Conservation (phyloP, 37 sponge, comb jelly and placozoan genomes). For the Haliclona indistincta region DNA sequence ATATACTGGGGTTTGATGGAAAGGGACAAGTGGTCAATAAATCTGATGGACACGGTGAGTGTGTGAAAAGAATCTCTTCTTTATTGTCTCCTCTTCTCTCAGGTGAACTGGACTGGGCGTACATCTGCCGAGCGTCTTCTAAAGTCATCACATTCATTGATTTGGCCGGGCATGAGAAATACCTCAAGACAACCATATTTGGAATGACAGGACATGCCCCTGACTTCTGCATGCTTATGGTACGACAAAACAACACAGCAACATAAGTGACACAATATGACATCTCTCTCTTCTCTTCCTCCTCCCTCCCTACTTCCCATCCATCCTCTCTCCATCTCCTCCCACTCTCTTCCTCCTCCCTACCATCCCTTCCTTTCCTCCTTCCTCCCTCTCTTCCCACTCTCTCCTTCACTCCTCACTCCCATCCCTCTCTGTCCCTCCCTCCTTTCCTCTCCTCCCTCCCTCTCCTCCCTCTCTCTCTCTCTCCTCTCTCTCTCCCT, state of each 20-base stretch:
- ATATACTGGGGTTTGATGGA: constrained; percentile 95
- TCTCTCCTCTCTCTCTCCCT: not conserved
- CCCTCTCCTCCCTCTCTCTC: no score
- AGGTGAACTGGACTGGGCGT: constrained; percentile 88
- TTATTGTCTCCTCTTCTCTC: no score
- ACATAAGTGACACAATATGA: constrained; percentile 5
- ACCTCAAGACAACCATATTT: constrained; percentile 98
- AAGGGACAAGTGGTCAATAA: constrained; percentile 87
- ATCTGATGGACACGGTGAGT: constrained; percentile 82
- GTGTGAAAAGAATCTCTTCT: not conserved
- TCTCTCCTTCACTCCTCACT: no score
- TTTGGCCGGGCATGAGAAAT: constrained; percentile 95
- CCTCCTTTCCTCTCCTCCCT: no score
- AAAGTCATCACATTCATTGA: constrained; percentile 99
- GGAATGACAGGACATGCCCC: constrained; percentile 99
- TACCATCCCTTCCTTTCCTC: not conserved
- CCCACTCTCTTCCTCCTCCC: no score
- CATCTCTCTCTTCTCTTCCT: no score
- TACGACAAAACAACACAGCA: constrained; percentile 22
- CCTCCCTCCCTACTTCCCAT: no score
- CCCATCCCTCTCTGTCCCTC: no score
- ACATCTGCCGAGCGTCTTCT: constrained; percentile 83
- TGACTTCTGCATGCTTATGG: constrained; percentile 99
- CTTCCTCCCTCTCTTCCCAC: no score
- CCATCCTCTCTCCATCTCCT: no score